phyloP scores from a whole-genome alignment of 2,113 vertebrate species.

The Ptilonorhynchus violaceus region DNA sequence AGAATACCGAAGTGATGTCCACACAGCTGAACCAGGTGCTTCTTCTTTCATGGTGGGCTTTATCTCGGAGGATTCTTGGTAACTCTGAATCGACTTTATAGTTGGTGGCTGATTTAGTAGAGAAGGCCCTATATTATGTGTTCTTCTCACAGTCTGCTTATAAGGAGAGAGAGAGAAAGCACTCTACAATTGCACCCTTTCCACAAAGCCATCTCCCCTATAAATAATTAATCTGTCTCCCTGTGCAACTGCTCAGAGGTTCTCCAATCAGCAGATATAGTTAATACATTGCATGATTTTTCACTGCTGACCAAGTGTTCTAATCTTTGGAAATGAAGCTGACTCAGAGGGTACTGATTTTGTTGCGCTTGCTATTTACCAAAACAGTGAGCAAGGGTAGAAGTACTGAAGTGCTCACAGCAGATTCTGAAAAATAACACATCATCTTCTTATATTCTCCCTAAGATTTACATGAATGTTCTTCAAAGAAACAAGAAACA shows the following conservation, averaged over 20 bases:
- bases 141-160: neutral
- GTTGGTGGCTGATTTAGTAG: neutral
- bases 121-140: neutral
- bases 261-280: neutral
- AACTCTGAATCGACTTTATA: neutral
- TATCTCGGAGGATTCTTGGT: neutral
- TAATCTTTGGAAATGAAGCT: neutral
- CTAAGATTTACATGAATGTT: neutral
- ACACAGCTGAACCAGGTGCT: neutral
- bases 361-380: neutral
- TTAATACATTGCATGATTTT: neutral
- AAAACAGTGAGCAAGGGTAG: neutral
- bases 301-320: constrained; percentile 1
- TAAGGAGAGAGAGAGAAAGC: neutral
- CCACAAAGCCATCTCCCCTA: neutral
- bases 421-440: neutral
- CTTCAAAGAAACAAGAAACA: neutral
- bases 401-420: neutral
- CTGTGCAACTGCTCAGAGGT: neutral
- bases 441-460: neutral
- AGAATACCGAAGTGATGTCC: neutral
- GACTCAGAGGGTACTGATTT: neutral
- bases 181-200: neutral
- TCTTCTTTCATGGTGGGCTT: neutral
- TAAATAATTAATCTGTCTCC: neutral